phyloP scores from a whole-genome alignment of 2,113 vertebrate species.

The Caloenas nicobarica region DNA sequence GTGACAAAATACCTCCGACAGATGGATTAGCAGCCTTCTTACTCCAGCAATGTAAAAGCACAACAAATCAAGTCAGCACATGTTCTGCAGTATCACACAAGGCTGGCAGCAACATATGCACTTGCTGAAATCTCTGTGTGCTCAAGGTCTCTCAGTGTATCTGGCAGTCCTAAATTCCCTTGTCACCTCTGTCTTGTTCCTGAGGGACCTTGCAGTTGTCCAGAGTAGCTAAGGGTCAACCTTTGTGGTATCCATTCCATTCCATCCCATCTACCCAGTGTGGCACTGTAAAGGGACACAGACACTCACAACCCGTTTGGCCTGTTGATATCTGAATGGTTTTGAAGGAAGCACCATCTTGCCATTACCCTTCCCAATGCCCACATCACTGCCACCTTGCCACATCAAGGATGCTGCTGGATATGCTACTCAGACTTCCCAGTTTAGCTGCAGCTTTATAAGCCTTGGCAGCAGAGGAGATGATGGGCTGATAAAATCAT shows the following conservation, averaged over 20 bases:
- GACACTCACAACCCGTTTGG: not conserved
- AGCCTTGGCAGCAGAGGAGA: not conserved
- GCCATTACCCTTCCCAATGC: not conserved
- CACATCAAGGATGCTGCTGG: not conserved
- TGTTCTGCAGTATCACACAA: not conserved
- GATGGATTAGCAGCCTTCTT: not conserved
- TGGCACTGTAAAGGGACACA: not conserved
- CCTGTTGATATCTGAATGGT: not conserved
- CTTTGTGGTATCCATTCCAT: not conserved
- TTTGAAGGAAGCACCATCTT: not conserved
- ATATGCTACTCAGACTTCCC: not conserved
- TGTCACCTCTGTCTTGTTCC: not conserved
- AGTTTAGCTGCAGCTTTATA: not conserved
- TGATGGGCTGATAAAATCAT: not conserved
- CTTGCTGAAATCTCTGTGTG: not conserved
- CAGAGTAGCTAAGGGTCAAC: not conserved
- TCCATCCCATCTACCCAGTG: too few species aligned
- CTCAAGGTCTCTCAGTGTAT: not conserved
- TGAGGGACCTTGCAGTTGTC: not conserved
- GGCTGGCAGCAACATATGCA: not conserved
- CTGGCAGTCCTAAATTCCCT: not conserved
- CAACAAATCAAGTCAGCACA: not conserved
- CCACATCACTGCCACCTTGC: not conserved
- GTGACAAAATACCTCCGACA: not conserved
- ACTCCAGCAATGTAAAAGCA: not conserved